Evolutionary conservation across 2,797 vertebrate genomes (phyloP).

Genomic region (Amniataba percoides): DNA sequence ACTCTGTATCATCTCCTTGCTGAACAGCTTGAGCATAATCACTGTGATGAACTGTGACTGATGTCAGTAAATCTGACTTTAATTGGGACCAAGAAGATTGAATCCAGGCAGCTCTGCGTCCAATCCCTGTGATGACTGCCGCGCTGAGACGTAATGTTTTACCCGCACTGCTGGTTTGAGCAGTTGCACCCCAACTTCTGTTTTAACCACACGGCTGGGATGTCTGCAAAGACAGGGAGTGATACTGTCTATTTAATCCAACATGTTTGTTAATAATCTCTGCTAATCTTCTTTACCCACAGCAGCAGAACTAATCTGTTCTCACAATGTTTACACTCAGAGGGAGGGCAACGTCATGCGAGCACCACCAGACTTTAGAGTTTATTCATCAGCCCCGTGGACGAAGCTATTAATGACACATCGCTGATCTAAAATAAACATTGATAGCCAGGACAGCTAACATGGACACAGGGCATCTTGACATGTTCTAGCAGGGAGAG

Average conservation of each 20-base stretch:
- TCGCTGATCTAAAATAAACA: slow-evolving; percentile 56
- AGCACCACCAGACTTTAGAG: slow-evolving; percentile 61
- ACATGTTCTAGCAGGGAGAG: slow-evolving; percentile 46
- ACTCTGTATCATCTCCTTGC: slow-evolving; percentile 85
- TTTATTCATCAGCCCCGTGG: slow-evolving; percentile 66
- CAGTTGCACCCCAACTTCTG: slow-evolving; percentile 44
- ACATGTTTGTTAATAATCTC: slow-evolving; percentile 82
- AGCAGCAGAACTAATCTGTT: slow-evolving; percentile 80
- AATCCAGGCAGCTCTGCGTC: slow-evolving; percentile 73
- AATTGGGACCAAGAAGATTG: slow-evolving; percentile 88
- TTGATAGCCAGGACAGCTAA: slow-evolving; percentile 22
- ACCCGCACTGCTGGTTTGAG: slow-evolving; percentile 36
- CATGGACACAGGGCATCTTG: slow-evolving; percentile 32
- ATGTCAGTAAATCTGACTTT: slow-evolving; percentile 89
- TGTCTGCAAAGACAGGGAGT: slow-evolving; percentile 54
- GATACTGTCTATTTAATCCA: slow-evolving; percentile 78
- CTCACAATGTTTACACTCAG: slow-evolving; percentile 74
- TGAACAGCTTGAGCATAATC: slow-evolving; percentile 90
- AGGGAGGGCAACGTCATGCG: slow-evolving; percentile 62
- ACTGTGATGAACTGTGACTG: slow-evolving; percentile 88
- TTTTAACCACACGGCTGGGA: slow-evolving; percentile 45
- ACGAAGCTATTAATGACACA: slow-evolving; percentile 63
- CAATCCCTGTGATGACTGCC: slow-evolving; percentile 57
- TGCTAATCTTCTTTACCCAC: slow-evolving; percentile 81
- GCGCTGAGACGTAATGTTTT: slow-evolving; percentile 45